Conservation (phyloP, 2,113 vertebrate species). For the Hippocampus barbouri region DNA sequence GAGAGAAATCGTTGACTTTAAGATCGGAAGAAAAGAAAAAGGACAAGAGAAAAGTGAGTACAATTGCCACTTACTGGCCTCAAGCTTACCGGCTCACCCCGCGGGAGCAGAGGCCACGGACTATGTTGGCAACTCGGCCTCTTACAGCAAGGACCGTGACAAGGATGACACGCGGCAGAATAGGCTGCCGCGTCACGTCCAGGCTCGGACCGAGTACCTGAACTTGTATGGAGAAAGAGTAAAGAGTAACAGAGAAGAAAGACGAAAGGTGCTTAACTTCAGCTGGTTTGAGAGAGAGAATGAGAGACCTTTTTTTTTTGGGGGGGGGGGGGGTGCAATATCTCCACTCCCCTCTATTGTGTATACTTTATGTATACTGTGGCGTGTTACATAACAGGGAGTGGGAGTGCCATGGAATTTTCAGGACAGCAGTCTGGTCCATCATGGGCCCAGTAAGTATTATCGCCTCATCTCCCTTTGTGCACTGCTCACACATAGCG, state of each 20-base stretch:
- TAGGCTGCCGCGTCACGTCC: conserved; percentile 61
- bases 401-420: conserved; percentile 29
- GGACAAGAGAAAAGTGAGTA: conserved; percentile 42
- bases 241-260: conserved; percentile 17
- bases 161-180: conserved; percentile 2
- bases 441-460: conserved; percentile 41
- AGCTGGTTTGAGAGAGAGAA: conserved; percentile 55
- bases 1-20: conserved; percentile 2
- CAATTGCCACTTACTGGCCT: conserved; percentile 91
- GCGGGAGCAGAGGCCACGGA: conserved; percentile 53
- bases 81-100: conserved; percentile 36
- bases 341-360: conserved; percentile 27
- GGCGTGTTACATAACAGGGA: conserved; percentile 25
- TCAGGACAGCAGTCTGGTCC: conserved; percentile 31
- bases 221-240: conserved; percentile 36
- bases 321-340: conserved; percentile 6
- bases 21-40: conserved; percentile 45
- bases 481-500: conserved; percentile 61
- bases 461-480: conserved; percentile 53
- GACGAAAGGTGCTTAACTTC: conserved; percentile 32
- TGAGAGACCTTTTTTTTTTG: conserved; percentile 22
- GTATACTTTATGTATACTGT: conserved; percentile 39
- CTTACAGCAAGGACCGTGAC: conserved; percentile 88
- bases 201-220: conserved; percentile 79
- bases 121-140: conserved; percentile 78